These are phyloP conservation scores for Barnardius zonarius DNA, from an alignment of 2,113 vertebrate genomes.

Conservation along the genomic window DNA sequence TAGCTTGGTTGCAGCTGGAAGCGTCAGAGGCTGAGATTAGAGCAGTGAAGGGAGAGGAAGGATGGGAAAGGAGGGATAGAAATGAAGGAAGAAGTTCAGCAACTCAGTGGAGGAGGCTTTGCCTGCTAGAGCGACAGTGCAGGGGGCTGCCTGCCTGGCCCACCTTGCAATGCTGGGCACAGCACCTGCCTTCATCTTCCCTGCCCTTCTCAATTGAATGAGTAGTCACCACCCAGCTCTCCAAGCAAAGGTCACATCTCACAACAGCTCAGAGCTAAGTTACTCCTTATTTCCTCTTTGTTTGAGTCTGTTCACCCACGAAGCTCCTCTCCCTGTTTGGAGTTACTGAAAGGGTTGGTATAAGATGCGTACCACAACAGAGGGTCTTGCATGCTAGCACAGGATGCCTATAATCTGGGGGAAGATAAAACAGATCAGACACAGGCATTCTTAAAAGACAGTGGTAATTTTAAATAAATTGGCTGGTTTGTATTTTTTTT, in stretches of 20 bases:
- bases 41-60: not conserved
- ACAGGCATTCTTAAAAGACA: not conserved
- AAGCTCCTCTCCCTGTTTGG: not conserved
- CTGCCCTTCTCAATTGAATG: not conserved
- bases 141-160: not conserved
- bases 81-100: not conserved
- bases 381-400: no score
- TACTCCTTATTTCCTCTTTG: not conserved
- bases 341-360: not conserved
- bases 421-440: not conserved
- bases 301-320: not conserved
- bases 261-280: not conserved
- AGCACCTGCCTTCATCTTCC: not conserved
- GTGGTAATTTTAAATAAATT: not conserved
- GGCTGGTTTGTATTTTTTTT: not conserved
- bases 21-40: not conserved
- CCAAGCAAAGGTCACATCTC: not conserved
- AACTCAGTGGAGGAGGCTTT: not conserved
- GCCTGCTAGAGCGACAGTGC: not conserved
- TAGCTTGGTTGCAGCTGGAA: not conserved
- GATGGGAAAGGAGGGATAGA: not conserved
- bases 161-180: accelerated
- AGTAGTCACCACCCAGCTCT: not conserved
- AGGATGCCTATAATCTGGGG: accelerated
- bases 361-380: accelerated